phyloP scores from a whole-genome alignment of 2,797 vertebrate species.

The Cottoperca gobio region DNA sequence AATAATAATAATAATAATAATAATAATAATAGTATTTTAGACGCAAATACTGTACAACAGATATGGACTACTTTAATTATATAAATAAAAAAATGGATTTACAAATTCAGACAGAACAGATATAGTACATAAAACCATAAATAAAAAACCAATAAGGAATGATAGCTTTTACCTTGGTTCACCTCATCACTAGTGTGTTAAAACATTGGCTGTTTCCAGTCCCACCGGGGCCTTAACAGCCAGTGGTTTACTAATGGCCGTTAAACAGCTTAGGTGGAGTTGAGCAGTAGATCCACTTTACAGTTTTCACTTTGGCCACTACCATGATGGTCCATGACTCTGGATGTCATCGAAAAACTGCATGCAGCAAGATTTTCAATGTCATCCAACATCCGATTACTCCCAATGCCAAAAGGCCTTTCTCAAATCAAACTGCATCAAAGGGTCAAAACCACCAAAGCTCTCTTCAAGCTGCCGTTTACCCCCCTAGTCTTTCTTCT shows the following conservation, averaged over 20 bases:
- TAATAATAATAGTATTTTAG: no score
- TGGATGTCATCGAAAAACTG: slow-evolving; percentile 16
- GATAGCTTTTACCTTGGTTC: slow-evolving; percentile 5
- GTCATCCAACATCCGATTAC: background rate
- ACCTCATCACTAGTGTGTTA: background rate
- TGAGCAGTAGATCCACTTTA: background rate
- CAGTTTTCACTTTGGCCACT: background rate
- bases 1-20: no score
- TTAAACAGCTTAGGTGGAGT: slow-evolving; percentile 5
- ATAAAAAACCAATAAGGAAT: background rate
- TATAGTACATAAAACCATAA: no score
- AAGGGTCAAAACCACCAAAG: slow-evolving; percentile 28
- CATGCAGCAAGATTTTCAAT: background rate
- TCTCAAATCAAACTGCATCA: slow-evolving; percentile 16
- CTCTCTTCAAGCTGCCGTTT: slow-evolving; percentile 1
- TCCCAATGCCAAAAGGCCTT: slow-evolving; percentile 12
- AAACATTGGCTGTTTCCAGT: background rate
- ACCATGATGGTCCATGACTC: background rate
- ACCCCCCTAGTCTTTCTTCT: background rate
- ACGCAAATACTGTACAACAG: no score
- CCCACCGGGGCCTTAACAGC: slow-evolving; percentile 33
- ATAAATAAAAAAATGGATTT: no score
- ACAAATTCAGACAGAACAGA: no score
- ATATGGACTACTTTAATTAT: no score
- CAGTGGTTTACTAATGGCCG: slow-evolving; percentile 18